Base-by-base conservation (phyloP, 2,113 vertebrate species). In the Neopipo cinnamomea region DNA sequence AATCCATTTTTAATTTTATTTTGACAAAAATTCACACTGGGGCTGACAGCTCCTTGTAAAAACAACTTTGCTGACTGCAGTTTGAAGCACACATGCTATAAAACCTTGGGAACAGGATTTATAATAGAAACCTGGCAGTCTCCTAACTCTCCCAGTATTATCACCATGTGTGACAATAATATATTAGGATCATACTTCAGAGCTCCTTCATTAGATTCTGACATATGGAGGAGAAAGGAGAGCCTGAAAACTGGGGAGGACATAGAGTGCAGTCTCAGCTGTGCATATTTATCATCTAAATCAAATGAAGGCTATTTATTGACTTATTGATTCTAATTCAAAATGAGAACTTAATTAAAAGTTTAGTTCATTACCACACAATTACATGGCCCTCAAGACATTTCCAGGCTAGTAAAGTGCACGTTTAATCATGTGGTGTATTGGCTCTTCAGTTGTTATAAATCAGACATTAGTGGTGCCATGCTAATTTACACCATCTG, bases 271-370 rank as follows among this genome's bases (percentile, higher is more conserved):
- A 91, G 96, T 77, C 96, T 96, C 96, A 97, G 96, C 96, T 97
- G 95, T 85, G 94, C 93, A 63, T 95, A 95, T 95, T 96, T 95
- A 91, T 95, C 71, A 91, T 73, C 77, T 96, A 83, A 92, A 95
- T 95, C 94, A 95, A 95, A 85, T 85, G 94, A 96, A 95, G 78
- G 80, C 91, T 94, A 96, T 95, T 96, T 97, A 97, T 97, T 97
- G 96, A 97, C 77, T 97, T 97, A 97, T 94, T 95, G 96, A 97
- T 96, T 97, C 89, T 94, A 94, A 96, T 97, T 96, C 88, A 95
- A 96, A 95, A 94, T 94, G 87, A 97, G 94, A 96, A 95, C 89
- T 96, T 96, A 96, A 97, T 96, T 97, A 95, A 95, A 96, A 96
- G 83, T 95, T 97, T 94, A 93, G 95, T 94, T 96, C 95, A 94